Evolutionary conservation across 2,797 vertebrate genomes (phyloP), one percentile per base, ranked within the genome.

Genomic region (Pogonophryne albipinna): DNA sequence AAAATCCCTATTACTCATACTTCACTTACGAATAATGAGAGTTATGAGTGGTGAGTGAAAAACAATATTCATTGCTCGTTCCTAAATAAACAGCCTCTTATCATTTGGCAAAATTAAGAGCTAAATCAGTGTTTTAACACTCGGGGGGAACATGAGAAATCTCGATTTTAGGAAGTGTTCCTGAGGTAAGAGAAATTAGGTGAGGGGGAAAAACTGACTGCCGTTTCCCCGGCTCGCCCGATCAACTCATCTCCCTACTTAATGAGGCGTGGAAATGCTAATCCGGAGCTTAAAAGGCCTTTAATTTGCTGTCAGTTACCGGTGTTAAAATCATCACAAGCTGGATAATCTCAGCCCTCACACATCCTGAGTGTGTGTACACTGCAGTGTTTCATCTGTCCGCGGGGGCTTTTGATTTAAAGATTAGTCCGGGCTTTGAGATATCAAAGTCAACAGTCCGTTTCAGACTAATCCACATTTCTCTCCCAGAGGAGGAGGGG

Each of bases 251-350:
- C 85, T 86, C 79, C 77, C 72, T 16, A 78, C 57, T 87, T 88
- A 91, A 93, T 91, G 91, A 94, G 77, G 83, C 80, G 27, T 52
- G 66, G 44, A 87, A 83, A 89, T 82, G 83, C 84, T 93, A 91
- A 94, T 92, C 92, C 77, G 74, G 62, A 79, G 31, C 62, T 93
- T 92, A 91, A 92, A 87, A 85, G 76, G 75, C 89, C 84, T 85
- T 92, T 91, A 87, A 94, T 91, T 91, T 92, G 89, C 82, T 79
- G 85, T 90, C 89, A 85, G 92, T 92, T 92, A 91, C 83, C 66
- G 80, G 78, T 38, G 67, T 90, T 92, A 81, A 87, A 90, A 89
- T 85, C 86, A 91, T 91, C 87, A 91, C 71, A 84, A 86, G 76
- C 75, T 74, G 85, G 80, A 85, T 94, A 88, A 93, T 92, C 91